phyloP scores from a whole-genome alignment of 2,888 invertebrate genomes.

The Drosophila borealis region DNA sequence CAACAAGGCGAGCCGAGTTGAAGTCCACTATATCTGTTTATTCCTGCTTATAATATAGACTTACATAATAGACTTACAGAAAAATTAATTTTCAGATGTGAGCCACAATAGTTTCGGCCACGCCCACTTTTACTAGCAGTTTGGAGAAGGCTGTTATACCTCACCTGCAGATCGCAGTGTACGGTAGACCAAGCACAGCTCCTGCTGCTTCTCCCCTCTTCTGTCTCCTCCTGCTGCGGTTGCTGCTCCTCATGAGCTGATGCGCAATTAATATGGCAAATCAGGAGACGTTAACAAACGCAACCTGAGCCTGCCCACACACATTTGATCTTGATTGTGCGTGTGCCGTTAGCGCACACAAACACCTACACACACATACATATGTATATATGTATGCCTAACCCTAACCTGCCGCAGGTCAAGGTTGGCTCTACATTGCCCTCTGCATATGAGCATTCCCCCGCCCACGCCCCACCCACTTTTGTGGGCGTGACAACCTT shows the following conservation, averaged over 20 bases:
- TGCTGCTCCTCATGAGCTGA: slow-evolving; percentile 20
- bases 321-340: slow-evolving; percentile 30
- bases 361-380: slow-evolving; percentile 3
- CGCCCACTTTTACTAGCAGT: too few species aligned
- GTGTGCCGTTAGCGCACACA: slow-evolving; percentile 5
- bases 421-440: slow-evolving; percentile 38
- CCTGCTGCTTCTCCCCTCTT: too few species aligned
- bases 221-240: not conserved
- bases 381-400: too few species aligned
- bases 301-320: slow-evolving; percentile 29
- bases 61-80: too few species aligned
- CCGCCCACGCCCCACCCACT: slow-evolving; percentile 11
- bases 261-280: slow-evolving; percentile 69
- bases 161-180: too few species aligned
- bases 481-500: slow-evolving; percentile 53
- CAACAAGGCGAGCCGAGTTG: too few species aligned
- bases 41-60: too few species aligned
- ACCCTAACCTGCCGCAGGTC: slow-evolving; percentile 45
- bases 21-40: too few species aligned
- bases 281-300: slow-evolving; percentile 48
- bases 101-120: too few species aligned
- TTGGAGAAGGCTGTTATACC: too few species aligned
- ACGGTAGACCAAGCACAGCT: too few species aligned
- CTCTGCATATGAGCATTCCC: slow-evolving; percentile 24
- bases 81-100: too few species aligned